Evolutionary conservation across 2,113 vertebrate genomes (phyloP), one percentile per base, ranked within the genome.

Genomic region (Cranoglanis bouderius): DNA sequence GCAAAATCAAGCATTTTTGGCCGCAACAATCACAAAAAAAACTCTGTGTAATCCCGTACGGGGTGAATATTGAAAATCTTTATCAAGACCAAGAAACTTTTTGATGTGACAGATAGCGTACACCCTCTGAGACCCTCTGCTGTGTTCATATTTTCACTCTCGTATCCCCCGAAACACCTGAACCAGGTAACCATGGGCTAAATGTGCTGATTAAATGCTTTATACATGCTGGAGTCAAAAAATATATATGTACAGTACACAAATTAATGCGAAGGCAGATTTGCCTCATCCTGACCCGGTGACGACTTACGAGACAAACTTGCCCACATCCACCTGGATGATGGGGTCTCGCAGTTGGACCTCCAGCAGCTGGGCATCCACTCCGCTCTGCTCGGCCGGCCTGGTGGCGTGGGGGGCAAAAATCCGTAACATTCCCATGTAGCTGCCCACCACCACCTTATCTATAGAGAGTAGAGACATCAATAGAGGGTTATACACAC

Each of bases 281-380:
- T 21, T 21, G n/a, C 3, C 21, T 75, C 40, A 5, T 75, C 21
- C 74, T 6, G 77, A 19, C 2, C 14, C 16, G 1, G 2, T 53
- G 18, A 38, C 55, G 59, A 99, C 98, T 99, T 96, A 99, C 98
- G 98, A 99, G 93, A 99, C 97, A 90, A 99, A 99, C 94, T 97
- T 98, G 85, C 98, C 98, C 75, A 98, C 95, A 96, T 98, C 97
- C 92, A 99, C 95, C 90, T 99, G 98, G 86, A 99, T 92, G 93
- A 99, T 91, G 63, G 98, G 96, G 43, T 98, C 97, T 63, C 88
- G 92, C 1, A 99, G 94, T 88, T 98, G 97, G 49, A 98, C 95
- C 91, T 99, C 98, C 65, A 99, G 94, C 8, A 99, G 96, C 92
- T 98, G 95, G 57, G 97, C 95, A 85, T 98, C 97, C 3, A 96